Evolutionary conservation across 2,797 vertebrate genomes (phyloP).

Genomic region (Spatula clypeata): DNA sequence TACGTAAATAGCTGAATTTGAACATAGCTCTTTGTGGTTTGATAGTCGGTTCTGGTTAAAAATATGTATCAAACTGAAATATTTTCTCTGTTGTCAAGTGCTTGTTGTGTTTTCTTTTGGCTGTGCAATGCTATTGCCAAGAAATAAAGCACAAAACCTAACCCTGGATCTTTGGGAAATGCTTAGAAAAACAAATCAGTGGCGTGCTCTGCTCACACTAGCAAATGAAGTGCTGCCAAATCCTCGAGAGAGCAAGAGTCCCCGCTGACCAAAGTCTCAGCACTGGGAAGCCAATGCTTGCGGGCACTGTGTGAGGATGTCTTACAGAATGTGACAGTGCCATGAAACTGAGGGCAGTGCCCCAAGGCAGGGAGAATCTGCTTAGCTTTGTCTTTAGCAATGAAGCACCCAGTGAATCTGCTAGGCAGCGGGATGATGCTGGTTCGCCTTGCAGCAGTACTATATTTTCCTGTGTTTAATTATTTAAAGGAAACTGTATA

Average conservation of each 20-base stretch:
- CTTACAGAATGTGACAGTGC: neutral
- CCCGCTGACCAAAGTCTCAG: neutral
- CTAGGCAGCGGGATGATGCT: neutral
- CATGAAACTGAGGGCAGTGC: neutral
- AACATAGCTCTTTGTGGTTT: neutral
- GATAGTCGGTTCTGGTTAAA: neutral
- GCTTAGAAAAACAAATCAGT: neutral
- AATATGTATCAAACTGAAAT: neutral
- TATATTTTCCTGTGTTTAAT: conserved; percentile 57
- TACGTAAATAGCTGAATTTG: neutral
- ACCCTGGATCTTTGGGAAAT: neutral
- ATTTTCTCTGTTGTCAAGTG: neutral
- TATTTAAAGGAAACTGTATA: conserved; percentile 61
- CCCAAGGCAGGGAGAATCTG: neutral
- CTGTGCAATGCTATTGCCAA: neutral
- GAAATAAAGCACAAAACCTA: neutral
- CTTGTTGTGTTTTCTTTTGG: neutral
- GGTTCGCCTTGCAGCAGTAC: neutral
- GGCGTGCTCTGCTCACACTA: neutral
- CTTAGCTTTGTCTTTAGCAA: neutral
- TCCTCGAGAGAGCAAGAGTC: neutral
- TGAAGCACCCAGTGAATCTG: neutral
- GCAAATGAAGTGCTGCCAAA: neutral
- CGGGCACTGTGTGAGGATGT: fast-evolving
- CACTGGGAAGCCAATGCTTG: neutral